Evolutionary conservation across 2,113 vertebrate species (phyloP).

Genomic region (Chlorocebus sabaeus): DNA sequence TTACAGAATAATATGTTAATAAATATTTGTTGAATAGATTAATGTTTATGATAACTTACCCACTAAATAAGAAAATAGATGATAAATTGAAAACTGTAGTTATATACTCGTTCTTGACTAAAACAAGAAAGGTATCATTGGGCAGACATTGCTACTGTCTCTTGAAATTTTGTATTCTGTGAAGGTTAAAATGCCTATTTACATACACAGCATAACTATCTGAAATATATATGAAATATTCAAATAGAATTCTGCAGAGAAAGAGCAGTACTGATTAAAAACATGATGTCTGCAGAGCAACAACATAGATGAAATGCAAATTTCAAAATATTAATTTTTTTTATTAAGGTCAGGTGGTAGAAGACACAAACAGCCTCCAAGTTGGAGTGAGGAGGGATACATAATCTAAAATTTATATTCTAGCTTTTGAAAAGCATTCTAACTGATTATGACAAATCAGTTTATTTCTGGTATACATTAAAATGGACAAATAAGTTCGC

Average conservation of each 20-base stretch:
- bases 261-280: background rate
- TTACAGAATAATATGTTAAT: background rate
- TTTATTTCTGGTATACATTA: background rate
- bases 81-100: background rate
- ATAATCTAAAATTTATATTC: background rate
- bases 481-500: background rate
- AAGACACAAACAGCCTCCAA: background rate
- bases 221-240: background rate
- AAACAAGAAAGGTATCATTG: background rate
- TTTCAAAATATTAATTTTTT: constrained; percentile 29
- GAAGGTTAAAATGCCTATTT: constrained; percentile 4
- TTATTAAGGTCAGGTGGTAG: background rate
- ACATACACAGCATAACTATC: background rate
- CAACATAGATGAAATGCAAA: background rate
- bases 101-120: background rate
- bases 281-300: background rate
- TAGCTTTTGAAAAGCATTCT: background rate
- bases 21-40: background rate
- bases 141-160: background rate
- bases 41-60: background rate
- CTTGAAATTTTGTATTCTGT: background rate
- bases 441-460: background rate
- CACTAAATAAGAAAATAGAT: background rate
- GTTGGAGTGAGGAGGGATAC: background rate
- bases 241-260: background rate